These are phyloP conservation scores for Oceanodroma leucorhoa DNA, from an alignment of 2,797 vertebrate genomes.

Conservation along the genomic window DNA sequence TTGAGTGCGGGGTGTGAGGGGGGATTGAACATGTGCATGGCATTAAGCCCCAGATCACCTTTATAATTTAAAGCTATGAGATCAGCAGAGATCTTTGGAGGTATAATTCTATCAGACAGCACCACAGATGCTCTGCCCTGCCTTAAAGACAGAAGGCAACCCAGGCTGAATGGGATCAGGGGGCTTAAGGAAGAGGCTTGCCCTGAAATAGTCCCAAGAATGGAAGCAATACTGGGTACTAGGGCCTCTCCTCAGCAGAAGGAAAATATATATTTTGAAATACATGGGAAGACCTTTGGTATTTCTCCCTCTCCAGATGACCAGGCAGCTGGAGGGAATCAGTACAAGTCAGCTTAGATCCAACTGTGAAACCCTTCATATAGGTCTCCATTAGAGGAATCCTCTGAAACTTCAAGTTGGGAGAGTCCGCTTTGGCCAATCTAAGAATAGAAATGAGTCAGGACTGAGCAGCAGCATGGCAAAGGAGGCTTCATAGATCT, in stretches of 20 bases:
- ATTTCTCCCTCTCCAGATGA: not conserved
- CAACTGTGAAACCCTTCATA: not conserved
- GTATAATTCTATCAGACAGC: not conserved
- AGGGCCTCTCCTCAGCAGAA: not conserved
- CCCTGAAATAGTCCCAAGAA: not conserved
- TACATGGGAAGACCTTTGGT: not conserved
- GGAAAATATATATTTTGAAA: not conserved
- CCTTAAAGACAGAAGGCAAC: not conserved
- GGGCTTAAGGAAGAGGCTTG: not conserved
- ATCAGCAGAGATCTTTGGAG: not conserved
- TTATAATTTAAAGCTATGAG: not conserved
- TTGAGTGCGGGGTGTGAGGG: fast-evolving
- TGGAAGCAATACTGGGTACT: not conserved
- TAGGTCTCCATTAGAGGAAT: not conserved
- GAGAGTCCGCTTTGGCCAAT: not conserved
- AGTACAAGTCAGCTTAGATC: not conserved
- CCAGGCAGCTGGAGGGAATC: not conserved
- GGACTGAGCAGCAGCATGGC: not conserved
- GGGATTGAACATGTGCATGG: not conserved
- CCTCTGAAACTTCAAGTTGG: not conserved
- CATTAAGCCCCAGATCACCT: not conserved
- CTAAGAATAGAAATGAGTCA: not conserved
- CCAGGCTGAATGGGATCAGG: not conserved
- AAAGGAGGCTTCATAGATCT: not conserved
- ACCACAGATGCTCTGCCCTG: not conserved